These are phyloP conservation scores for Melitaea athalia DNA, from an alignment of 2,888 invertebrate species.

Conservation along the genomic window DNA sequence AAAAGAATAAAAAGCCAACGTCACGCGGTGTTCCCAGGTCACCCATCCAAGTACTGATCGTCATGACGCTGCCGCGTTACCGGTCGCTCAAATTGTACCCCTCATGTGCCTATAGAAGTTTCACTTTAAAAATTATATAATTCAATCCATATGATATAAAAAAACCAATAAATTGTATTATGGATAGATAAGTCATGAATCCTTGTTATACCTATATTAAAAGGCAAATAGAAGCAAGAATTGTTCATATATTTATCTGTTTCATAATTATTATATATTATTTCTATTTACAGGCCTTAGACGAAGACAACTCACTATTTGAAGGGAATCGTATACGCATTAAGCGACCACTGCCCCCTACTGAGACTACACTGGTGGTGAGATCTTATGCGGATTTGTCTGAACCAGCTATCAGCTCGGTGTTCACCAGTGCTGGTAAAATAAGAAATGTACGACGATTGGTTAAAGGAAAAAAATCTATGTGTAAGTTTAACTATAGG, in stretches of 20 bases:
- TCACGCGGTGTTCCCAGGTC: too few relatives aligned
- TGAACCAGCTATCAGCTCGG: conserved; percentile 53
- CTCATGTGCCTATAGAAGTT: too few relatives aligned
- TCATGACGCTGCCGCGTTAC: too few relatives aligned
- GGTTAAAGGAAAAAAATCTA: conserved; percentile 63
- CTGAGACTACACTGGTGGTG: conserved; percentile 61
- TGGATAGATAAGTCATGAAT: background rate
- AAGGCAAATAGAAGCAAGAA: background rate
- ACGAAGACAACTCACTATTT: conserved; percentile 54
- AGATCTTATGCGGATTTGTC: conserved; percentile 57
- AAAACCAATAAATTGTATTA: background rate
- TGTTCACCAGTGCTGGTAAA: conserved; percentile 56
- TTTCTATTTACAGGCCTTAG: conserved; percentile 56
- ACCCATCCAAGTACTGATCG: too few relatives aligned
- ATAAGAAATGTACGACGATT: conserved; percentile 60
- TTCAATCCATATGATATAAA: background rate
- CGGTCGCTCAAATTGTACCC: too few relatives aligned
- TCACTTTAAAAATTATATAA: too few relatives aligned
- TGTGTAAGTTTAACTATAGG: conserved; percentile 48
- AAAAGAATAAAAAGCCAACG: too few relatives aligned
- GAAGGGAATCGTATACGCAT: conserved; percentile 57
- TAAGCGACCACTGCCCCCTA: conserved; percentile 52
- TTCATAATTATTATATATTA: background rate
- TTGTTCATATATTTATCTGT: background rate
- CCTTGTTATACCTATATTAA: background rate